Evolutionary conservation across 2,888 invertebrate species (phyloP).

Genomic region (Strigamia transsilvanica): DNA sequence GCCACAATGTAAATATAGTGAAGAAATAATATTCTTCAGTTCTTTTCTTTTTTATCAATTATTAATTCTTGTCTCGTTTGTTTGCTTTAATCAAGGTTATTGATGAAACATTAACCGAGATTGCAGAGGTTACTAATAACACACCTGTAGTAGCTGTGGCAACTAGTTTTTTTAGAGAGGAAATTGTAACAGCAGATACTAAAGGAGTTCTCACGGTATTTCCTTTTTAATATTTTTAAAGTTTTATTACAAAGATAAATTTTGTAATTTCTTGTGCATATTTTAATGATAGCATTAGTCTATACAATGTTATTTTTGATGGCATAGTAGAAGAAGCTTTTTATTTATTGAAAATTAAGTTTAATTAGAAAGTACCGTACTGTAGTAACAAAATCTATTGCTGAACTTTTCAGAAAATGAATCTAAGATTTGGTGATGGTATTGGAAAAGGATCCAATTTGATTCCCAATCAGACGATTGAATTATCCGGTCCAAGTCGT

Average conservation of each 20-base stretch:
- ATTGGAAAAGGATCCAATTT: conserved; percentile 2
- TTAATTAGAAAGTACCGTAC: too few species aligned
- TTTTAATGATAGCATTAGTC: too few species aligned
- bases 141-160: background rate
- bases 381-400: too few species aligned
- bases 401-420: background rate
- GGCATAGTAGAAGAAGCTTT: too few species aligned
- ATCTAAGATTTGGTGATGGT: background rate
- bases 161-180: background rate
- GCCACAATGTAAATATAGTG: too few species aligned
- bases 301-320: too few species aligned
- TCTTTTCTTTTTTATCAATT: background rate
- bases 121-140: background rate
- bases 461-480: conserved; percentile 8
- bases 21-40: too few species aligned
- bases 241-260: too few species aligned
- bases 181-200: background rate
- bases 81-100: background rate
- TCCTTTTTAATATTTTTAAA: background rate
- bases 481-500: background rate
- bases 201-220: background rate
- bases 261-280: too few species aligned
- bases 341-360: too few species aligned
- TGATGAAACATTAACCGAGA: background rate
- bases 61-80: background rate